Base-by-base conservation (phyloP, 1,140 invertebrate genomes). In the Battus philenor region DNA sequence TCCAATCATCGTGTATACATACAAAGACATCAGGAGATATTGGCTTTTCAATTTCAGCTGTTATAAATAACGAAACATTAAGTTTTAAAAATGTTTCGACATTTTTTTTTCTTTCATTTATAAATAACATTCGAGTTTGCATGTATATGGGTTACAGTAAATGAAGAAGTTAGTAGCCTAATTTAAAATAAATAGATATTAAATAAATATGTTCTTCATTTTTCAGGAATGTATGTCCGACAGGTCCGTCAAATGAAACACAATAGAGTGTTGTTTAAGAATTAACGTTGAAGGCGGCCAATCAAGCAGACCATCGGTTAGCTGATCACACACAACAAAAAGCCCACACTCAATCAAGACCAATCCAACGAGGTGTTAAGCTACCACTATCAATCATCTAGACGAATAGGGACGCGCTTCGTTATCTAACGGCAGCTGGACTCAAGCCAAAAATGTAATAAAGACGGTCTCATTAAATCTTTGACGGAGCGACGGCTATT, bases 321-420 rank as follows among this genome's bases (percentile, higher is more conserved):
- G 68, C 68, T 72, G 69, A 72, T 72, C 75, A 82, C 78, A 78
- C 63, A 74, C 56, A 73, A 75, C 70, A 76, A 79, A 82, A 79
- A 76, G 64, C 65, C 66, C 59, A 73, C 70, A 66, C 68, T 73
- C 78, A 80, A 82, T 80, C 74, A 82, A 65, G 56, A 70, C 54
- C 50, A 53, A 70, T 65, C 58, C 65, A 69, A 60, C 57, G 71
- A 76, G 73, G 73, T 78, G 76, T 73, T 78, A 70, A 67, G 59
- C 60, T 59, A 67, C 55, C 55, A 62, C 66, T 67, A 83, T 83
- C 73, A 79, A 80, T 83, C 79, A 83, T 72, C 38, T 52, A 12
- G 34, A 27, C 47, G 4, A 27, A 36, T 50, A 66, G 68, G 60
- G 63, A 64, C 66, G 44, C 33, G 47, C 59, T 68, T 74, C 68